These are phyloP conservation scores for Plagiodera versicolora DNA, from an alignment of 2,888 invertebrate genomes.

Conservation along the genomic window DNA sequence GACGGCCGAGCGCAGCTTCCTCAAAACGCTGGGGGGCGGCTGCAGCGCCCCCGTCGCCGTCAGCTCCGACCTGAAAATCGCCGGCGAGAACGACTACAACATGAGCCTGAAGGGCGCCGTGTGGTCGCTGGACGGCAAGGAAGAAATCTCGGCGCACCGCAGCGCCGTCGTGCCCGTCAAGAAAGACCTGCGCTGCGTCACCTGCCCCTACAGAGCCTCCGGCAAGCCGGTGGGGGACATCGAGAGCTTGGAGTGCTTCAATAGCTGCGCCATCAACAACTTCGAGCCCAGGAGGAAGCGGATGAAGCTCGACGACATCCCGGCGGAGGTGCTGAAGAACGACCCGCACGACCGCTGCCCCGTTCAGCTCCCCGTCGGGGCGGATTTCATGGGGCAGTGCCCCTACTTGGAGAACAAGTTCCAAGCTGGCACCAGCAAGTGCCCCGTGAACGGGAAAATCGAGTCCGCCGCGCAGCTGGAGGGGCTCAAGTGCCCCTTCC, in stretches of 20 bases:
- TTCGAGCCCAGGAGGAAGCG: conserved; percentile 42
- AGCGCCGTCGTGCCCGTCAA: conserved; percentile 39
- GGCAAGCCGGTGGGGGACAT: conserved; percentile 37
- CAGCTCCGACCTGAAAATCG: conserved; percentile 60
- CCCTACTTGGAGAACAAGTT: conserved; percentile 55
- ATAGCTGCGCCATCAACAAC: neutral
- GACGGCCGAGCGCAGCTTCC: conserved; percentile 86
- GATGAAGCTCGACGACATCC: conserved; percentile 41
- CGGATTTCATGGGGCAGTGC: conserved; percentile 62
- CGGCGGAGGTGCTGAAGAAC: conserved; percentile 41
- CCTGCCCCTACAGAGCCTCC: conserved; percentile 45
- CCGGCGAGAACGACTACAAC: conserved; percentile 42
- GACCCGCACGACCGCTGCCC: conserved; percentile 55
- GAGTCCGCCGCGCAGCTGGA: conserved; percentile 1
- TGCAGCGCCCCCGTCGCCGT: conserved; percentile 96
- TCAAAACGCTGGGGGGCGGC: conserved; percentile 76
- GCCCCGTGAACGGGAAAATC: conserved; percentile 28
- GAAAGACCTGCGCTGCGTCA: conserved; percentile 39
- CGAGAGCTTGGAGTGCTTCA: conserved; percentile 36
- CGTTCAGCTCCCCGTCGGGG: conserved; percentile 57
- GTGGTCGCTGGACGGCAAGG: conserved; percentile 84
- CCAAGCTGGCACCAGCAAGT: conserved; percentile 26
- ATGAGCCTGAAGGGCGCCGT: conserved; percentile 77
- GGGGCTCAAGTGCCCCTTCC: conserved; percentile 42
- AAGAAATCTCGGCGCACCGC: conserved; percentile 57